Conservation (phyloP, 2,113 vertebrate species). For the Vireo altiloquus region DNA sequence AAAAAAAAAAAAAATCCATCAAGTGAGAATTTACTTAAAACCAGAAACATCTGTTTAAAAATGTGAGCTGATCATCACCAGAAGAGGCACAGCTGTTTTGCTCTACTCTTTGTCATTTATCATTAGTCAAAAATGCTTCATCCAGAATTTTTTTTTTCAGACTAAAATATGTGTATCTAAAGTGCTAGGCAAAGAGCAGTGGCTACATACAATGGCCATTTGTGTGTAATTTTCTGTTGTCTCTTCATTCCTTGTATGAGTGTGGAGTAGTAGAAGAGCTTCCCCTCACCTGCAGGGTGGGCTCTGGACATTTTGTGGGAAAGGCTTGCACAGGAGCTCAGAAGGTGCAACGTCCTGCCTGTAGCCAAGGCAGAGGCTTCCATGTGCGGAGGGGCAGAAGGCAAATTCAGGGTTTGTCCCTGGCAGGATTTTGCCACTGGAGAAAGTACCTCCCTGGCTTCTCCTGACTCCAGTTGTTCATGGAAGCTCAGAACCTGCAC, state of each 20-base stretch:
- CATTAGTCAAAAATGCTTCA: slow-evolving; percentile 23
- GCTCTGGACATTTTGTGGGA: not conserved
- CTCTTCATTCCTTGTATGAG: not conserved
- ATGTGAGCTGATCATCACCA: slow-evolving; percentile 47
- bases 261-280: not conserved
- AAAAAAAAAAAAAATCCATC: not conserved
- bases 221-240: not conserved
- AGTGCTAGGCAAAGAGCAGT: not conserved
- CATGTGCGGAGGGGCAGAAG: fast-evolving
- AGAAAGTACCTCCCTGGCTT: not conserved
- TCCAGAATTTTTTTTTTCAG: not conserved
- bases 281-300: not conserved
- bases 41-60: slow-evolving; percentile 57
- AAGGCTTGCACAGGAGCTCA: not conserved
- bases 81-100: slow-evolving; percentile 52
- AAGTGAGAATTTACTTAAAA: slow-evolving; percentile 44
- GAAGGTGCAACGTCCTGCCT: not conserved
- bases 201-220: not conserved
- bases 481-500: not conserved
- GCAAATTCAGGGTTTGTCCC: not conserved
- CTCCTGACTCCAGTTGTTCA: not conserved
- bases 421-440: not conserved
- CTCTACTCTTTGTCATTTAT: slow-evolving; percentile 44
- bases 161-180: not conserved
- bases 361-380: not conserved